Evolutionary conservation across 2,888 invertebrate species (phyloP), one percentile per base, ranked within the genome.

Genomic region (Eupithecia centaureata): DNA sequence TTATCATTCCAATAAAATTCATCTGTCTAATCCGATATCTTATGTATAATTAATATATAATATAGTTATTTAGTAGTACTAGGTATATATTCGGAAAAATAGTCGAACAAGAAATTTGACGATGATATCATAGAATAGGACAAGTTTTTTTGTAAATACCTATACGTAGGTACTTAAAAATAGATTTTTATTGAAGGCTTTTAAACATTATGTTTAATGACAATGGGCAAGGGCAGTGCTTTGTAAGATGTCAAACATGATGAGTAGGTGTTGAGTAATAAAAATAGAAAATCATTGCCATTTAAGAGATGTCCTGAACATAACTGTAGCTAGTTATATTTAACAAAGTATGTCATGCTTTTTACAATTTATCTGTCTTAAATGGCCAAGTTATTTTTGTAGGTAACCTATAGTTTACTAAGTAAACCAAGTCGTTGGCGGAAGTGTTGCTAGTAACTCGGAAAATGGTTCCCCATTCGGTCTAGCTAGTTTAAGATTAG

Each of bases 231-330:
- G 77, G 80, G 75, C 82, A 71, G 25, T 33, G 74, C 65, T 68
- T 69, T 35, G 62, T 66, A 83, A 63, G 71, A 74, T 42, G 33
- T 32, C 77, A 82, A 77, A 77, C 75, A 33, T 32, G 61, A 76
- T 78, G 71, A 78, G 71, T 79, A 76, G 79, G 66, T 71, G 68
- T 74, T 67, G 56, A 67, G 72, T 63, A 62, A 78, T 83, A 76
- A 67, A 68, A 33, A 73, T 72, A 65, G 18, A 47, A 59, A 10
- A 65, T 56, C 12, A 57, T 38, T 62, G 32, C 51, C 42, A 52
- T 33, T 27, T 25, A 58, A 35, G 38, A 60, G 12, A 42, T 42
- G 30, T 38, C 32, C 22, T 61, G 54, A 2, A 25, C 32, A 51
- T 18, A 1, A 18, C 7, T 42, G 18, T 8, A 42, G 38, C n/a